Evolutionary conservation across 2,888 invertebrate genomes (phyloP), one percentile per base, ranked within the genome.

Genomic region (Aelia acuminata): DNA sequence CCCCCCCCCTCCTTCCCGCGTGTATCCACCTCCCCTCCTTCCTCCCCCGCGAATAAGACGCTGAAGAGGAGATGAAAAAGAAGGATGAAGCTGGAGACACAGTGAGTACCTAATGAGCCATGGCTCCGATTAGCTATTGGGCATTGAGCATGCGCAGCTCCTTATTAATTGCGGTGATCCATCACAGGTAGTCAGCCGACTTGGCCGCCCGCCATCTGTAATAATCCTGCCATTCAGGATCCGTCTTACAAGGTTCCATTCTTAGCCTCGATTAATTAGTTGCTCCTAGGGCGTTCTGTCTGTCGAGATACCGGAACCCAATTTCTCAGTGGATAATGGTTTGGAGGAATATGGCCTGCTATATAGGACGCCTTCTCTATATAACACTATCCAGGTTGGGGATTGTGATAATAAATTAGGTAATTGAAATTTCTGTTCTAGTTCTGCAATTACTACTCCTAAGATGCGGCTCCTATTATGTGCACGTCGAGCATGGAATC

Each of bases 161-260:
- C 85, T 85, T 85, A 85, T 85, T 85, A 85, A 85, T 85, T 85
- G 85, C 85, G 49, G 49, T 85, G 49, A 85, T 85, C 85, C 85
- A 85, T 85, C 85, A 85, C 85, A 35, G 49, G 53, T 43, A 80
- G 85, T 53, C 87, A 63, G 26, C 87, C 80, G 80, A 43, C 80
- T 80, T 43, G 80, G 43, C n/a, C n/a, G n/a, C 11, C 80, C 80
- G 80, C 80, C 80, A 80, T 80, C 80, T 80, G 50, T 63, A 53
- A 53, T 87, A 53, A 53, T 87, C 87, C 87, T 63, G 43, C 87
- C 63, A 53, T 63, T 87, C 39, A 85, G 35, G 35, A 49, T 39
- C 48, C 85, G 53, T 43, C 80, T 80, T 80, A 80, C 80, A 80
- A 80, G 80, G 80, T 80, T 22, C 80, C 31, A 49, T 39, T 47